phyloP scores from a whole-genome alignment of 2,113 vertebrate genomes.

The Cettia cetti region DNA sequence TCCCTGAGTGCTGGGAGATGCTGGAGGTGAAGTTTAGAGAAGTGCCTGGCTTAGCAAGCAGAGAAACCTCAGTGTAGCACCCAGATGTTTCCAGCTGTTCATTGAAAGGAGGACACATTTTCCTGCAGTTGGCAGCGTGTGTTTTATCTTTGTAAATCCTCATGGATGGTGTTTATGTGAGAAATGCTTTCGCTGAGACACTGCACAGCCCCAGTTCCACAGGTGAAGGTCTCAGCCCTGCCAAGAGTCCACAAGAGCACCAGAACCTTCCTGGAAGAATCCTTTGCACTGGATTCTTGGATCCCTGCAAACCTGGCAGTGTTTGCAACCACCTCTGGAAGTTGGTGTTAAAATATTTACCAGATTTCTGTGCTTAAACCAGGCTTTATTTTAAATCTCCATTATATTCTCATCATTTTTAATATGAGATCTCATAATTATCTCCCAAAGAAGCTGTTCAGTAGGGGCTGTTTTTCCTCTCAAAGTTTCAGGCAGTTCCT shows the following conservation, averaged over 20 bases:
- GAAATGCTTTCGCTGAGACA: not conserved
- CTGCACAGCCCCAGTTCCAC: not conserved
- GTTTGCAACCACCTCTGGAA: not conserved
- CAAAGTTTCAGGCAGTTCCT: not conserved
- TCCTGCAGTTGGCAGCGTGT: not conserved
- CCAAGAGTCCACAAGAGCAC: not conserved
- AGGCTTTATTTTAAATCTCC: not conserved
- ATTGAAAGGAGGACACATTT: not conserved
- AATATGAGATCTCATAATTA: not conserved
- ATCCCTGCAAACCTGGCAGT: not conserved
- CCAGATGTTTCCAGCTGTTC: not conserved
- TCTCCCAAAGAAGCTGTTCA: not conserved
- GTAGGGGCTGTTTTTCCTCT: not conserved
- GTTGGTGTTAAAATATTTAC: not conserved
- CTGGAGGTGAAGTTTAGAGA: not conserved
- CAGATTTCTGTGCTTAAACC: not conserved
- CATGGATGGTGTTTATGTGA: accelerated
- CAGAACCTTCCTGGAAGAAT: not conserved
- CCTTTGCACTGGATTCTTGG: no score
- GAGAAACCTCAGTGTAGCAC: not conserved
- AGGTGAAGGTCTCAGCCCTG: not conserved
- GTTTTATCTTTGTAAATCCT: not conserved
- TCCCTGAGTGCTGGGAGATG: not conserved
- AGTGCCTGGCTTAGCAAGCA: not conserved
- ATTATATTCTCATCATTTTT: not conserved